Base-by-base conservation (phyloP, 92 coral and sea anemone genomes). In the Porites lobata region DNA sequence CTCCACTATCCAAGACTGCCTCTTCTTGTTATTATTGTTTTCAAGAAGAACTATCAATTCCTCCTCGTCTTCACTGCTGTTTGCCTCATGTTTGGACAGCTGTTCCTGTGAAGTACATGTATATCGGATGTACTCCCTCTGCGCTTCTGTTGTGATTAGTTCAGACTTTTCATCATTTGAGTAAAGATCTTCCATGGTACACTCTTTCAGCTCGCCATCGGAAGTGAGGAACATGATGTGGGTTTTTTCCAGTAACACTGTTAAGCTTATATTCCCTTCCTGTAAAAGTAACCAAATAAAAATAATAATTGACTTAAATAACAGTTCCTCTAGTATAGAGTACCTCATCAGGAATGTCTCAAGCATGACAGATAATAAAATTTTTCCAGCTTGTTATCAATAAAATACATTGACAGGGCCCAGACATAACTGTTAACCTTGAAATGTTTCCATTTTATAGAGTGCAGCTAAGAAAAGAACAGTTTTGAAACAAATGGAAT, bases 61-160 rank as follows among this genome's bases (percentile, higher is more conserved):
- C 13, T 91, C 88, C 38, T 91, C 94, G 12, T 95, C 98, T 13
- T 85, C 91, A 61, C 80, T 88, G 26, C 75, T 78, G 78, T 76
- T 84, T 53, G 80, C 85, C 50, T 93, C 96, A 4, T 83, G 38
- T 78, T 95, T 95, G 69, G 94, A 62, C 6, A 84, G 82, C 75
- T 92, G 98, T 70, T 94, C 98, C 59, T 77, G 47, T 8, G 99
- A 96, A 38, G 47, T 38, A 38, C 47, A 38, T 66, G 94, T 93
- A 78, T 98, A 94, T 17, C 98, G 94, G 76, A 98, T 96, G 93
- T 98, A 95, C 72, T 89, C 96, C 10, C 90, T 91, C 78, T 98
- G 99, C 17, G 99, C 99, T 63, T 98, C 98, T 15, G 99, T 98
- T 52, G 96, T 92, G 18, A 96, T 90, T 61, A 94, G 85, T 89